Evolutionary conservation across 2,797 vertebrate genomes (phyloP).

Genomic region (Sebastes vulpes): DNA sequence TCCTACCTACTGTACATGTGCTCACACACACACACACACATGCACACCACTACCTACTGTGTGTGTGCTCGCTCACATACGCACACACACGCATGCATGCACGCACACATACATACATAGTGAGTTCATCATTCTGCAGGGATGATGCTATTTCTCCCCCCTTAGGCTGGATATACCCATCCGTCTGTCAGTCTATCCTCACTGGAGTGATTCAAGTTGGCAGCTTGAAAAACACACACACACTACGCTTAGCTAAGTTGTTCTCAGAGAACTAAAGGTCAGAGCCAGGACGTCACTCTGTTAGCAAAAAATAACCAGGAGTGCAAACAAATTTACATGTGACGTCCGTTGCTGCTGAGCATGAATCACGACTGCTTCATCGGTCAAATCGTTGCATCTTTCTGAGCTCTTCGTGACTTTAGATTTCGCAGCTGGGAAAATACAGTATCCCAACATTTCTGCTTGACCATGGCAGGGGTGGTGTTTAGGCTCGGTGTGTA

Average conservation of each 20-base stretch:
- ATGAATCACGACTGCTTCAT: neutral
- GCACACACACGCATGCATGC: neutral
- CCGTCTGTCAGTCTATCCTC: conserved; percentile 74
- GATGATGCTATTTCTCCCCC: conserved; percentile 62
- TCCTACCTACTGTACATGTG: conserved; percentile 22
- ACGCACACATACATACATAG: conserved; percentile 2
- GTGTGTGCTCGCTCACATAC: neutral
- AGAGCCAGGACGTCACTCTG: conserved; percentile 48
- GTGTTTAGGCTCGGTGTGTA: neutral
- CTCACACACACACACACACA: neutral
- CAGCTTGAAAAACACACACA: conserved; percentile 61
- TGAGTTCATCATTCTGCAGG: conserved; percentile 60
- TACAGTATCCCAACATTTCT: too few relatives aligned
- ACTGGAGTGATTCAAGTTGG: conserved; percentile 67
- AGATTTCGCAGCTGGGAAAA: neutral
- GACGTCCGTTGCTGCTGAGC: neutral
- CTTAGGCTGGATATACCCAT: conserved; percentile 70
- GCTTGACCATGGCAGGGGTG: neutral
- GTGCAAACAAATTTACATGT: conserved; percentile 27
- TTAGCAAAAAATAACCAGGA: conserved; percentile 37
- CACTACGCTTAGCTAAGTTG: conserved; percentile 60
- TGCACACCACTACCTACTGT: neutral
- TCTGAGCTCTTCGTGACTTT: neutral
- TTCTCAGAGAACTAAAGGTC: conserved; percentile 74
- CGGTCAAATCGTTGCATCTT: neutral